phyloP scores from a whole-genome alignment of 2,113 vertebrate genomes.

The Herpetotheres cachinnans region DNA sequence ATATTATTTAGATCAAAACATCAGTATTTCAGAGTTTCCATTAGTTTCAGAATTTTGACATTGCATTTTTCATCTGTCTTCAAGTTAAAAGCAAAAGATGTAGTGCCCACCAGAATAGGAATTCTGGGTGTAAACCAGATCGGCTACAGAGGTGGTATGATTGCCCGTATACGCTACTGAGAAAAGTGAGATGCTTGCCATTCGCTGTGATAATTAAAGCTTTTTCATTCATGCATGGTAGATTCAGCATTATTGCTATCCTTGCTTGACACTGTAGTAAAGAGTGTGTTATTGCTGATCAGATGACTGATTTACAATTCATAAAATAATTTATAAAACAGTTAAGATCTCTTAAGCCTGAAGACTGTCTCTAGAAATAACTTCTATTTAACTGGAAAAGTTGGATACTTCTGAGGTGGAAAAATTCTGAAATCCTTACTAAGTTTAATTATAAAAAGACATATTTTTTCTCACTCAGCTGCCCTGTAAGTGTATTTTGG shows the following conservation, averaged over 20 bases:
- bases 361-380: background rate
- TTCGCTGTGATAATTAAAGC: constrained; percentile 15
- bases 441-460: background rate
- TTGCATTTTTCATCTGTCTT: background rate
- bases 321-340: background rate
- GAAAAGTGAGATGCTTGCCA: background rate
- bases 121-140: background rate
- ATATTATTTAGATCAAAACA: background rate
- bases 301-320: constrained; percentile 8
- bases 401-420: background rate
- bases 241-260: background rate
- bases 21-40: background rate
- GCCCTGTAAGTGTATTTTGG: background rate
- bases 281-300: background rate
- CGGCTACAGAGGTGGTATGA: background rate
- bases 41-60: background rate
- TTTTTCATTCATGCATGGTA: constrained; percentile 5
- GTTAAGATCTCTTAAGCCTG: background rate
- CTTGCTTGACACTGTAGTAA: background rate
- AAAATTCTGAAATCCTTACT: background rate
- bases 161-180: background rate
- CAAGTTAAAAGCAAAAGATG: background rate
- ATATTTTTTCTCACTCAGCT: background rate
- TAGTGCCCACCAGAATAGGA: background rate
- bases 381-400: background rate